Percentiles rank a stretch among this genome's conserved stretches.
These are phyloP conservation scores for Hirtodrosophila cameraria DNA, from an alignment of 2,888 invertebrate genomes.

Conservation along the genomic window DNA sequence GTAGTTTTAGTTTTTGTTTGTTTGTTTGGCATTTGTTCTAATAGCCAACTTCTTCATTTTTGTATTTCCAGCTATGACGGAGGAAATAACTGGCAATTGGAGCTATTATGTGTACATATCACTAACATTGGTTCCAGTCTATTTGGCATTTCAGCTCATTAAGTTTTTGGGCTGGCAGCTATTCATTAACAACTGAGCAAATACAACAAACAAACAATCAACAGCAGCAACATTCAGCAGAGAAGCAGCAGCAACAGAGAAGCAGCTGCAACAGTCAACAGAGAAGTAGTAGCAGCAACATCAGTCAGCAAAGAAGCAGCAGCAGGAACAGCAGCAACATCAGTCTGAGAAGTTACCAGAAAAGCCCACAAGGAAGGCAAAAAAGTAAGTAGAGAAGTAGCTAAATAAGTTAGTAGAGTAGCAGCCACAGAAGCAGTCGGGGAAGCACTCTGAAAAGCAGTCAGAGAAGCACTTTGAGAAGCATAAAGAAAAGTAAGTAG, in stretches of 20 bases:
- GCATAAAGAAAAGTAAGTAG: too few species aligned
- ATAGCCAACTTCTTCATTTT: constrained; percentile 15
- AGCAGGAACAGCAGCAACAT: background rate
- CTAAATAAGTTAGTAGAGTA: too few species aligned
- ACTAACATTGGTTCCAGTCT: constrained; percentile 83
- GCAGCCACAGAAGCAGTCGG: too few species aligned
- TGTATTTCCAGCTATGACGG: constrained; percentile 81
- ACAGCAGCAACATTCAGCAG: too few species aligned
- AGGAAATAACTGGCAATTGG: constrained; percentile 83
- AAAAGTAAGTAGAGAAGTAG: too few species aligned
- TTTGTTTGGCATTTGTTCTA: constrained; percentile 50
- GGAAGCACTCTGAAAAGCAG: too few species aligned
- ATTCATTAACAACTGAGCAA: constrained; percentile 84
- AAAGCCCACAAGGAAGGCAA: too few species aligned
- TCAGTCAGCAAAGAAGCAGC: too few species aligned
- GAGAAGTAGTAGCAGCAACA: too few species aligned
- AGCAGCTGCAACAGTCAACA: background rate
- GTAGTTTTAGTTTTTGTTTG: constrained; percentile 7
- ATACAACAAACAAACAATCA: constrained; percentile 34
- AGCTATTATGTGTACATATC: constrained; percentile 83
- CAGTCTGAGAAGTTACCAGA: background rate
- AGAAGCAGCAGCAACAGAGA: too few species aligned
- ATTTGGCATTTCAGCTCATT: constrained; percentile 84
- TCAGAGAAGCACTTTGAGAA: too few species aligned
- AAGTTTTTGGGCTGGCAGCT: constrained; percentile 84